Conservation (phyloP, 2,113 vertebrate genomes). For the Spea bombifrons region DNA sequence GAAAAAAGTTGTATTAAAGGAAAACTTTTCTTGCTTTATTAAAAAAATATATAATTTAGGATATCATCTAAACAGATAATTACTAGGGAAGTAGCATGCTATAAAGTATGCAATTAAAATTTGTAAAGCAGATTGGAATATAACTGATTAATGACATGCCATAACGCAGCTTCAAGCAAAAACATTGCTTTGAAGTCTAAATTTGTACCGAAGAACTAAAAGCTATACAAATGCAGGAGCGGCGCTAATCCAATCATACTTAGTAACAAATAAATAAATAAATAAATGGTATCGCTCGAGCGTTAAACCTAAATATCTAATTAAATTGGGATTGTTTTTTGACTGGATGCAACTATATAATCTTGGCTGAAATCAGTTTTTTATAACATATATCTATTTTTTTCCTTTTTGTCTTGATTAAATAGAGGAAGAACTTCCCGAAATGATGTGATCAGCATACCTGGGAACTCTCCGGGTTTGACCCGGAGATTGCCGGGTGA, state of each 20-base stretch:
- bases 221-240: slow-evolving; percentile 4
- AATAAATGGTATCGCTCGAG: too few species aligned
- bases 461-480: too few species aligned
- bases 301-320: slow-evolving; percentile 5
- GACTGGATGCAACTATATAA: neutral
- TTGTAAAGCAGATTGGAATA: slow-evolving; percentile 26
- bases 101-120: slow-evolving; percentile 34
- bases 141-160: slow-evolving; percentile 42
- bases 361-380: too few species aligned
- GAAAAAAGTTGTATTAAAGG: neutral
- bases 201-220: slow-evolving; percentile 14
- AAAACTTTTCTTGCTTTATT: neutral
- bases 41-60: slow-evolving; percentile 1
- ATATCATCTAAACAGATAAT: slow-evolving; percentile 23
- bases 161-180: slow-evolving; percentile 38
- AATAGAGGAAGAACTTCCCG: too few species aligned
- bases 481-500: too few species aligned
- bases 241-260: slow-evolving; percentile 38
- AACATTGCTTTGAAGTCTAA: slow-evolving; percentile 42
- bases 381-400: too few species aligned
- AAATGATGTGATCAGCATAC: too few species aligned
- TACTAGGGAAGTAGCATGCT: slow-evolving; percentile 13
- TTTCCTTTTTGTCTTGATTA: too few species aligned
- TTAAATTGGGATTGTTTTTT: slow-evolving; percentile 32
- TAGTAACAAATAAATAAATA: slow-evolving; percentile 24